Percentiles rank a stretch among this genome's conserved stretches.
phyloP scores from a whole-genome alignment of 2,888 invertebrate genomes.

The Melipona beecheii region DNA sequence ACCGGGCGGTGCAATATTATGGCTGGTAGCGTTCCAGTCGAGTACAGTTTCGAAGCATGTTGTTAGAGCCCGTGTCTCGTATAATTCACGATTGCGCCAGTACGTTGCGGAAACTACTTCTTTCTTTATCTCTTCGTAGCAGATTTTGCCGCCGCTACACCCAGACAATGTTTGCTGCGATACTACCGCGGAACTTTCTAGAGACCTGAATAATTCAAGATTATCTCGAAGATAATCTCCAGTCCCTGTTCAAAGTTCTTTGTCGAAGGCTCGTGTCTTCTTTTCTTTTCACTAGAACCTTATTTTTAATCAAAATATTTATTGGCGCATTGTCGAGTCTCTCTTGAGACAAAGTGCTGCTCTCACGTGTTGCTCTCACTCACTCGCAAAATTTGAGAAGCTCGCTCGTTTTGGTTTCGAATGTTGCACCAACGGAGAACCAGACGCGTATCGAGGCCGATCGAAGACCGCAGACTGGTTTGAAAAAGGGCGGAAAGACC shows the following conservation, averaged over 20 bases:
- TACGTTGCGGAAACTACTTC: neutral
- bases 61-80: neutral
- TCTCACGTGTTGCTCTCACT: no score
- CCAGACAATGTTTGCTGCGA: no score
- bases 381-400: neutral
- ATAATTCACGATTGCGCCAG: neutral
- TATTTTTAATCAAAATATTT: neutral
- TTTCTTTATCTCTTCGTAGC: neutral
- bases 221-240: neutral
- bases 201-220: neutral
- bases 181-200: neutral
- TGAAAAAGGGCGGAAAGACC: slow-evolving; percentile 13
- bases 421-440: neutral
- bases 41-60: neutral
- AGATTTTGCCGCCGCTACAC: neutral
- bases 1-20: neutral
- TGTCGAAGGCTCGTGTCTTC: neutral
- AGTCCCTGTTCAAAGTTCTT: neutral
- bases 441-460: neutral
- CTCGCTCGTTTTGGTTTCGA: neutral
- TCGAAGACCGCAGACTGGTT: slow-evolving; percentile 36
- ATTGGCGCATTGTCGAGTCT: neutral
- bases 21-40: neutral
- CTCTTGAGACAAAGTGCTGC: no score
- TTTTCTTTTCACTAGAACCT: neutral